Evolutionary conservation across 53 echinoderm and acorn worm species (phyloP).

Genomic region (Patiria pectinifera): DNA sequence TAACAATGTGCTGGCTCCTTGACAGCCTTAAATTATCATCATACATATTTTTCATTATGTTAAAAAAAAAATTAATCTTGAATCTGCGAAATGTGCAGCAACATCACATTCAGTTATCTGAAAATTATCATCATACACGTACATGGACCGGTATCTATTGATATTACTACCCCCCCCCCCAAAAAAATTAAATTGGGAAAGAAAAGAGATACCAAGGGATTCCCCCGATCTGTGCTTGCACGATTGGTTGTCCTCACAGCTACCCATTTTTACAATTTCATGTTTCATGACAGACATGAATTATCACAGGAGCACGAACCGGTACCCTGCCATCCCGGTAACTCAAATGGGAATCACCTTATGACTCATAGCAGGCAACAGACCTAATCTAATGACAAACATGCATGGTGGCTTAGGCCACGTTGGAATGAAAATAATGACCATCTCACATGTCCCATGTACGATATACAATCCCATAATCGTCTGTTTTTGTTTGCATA

Average conservation of each 20-base stretch:
- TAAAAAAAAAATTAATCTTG: no score
- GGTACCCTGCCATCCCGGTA: not conserved
- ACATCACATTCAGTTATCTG: no score
- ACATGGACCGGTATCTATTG: no score
- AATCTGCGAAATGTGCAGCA: no score
- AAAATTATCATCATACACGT: no score
- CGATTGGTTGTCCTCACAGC: not conserved
- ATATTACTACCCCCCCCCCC: no score
- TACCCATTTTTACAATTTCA: not conserved
- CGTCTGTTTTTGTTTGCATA: not conserved
- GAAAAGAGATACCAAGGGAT: no score
- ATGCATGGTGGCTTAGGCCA: not conserved
- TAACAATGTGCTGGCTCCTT: no score
- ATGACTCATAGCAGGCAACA: not conserved
- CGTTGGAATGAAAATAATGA: not conserved
- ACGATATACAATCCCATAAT: not conserved
- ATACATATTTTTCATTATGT: no score
- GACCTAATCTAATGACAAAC: conserved; percentile 1
- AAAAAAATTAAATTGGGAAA: not conserved
- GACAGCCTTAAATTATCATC: no score
- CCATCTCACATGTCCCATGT: not conserved
- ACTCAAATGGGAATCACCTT: not conserved
- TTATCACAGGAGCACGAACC: not conserved
- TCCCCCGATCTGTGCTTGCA: not conserved
- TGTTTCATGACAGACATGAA: not conserved